phyloP scores from a whole-genome alignment of 2,113 vertebrate genomes.

The Mirounga angustirostris region DNA sequence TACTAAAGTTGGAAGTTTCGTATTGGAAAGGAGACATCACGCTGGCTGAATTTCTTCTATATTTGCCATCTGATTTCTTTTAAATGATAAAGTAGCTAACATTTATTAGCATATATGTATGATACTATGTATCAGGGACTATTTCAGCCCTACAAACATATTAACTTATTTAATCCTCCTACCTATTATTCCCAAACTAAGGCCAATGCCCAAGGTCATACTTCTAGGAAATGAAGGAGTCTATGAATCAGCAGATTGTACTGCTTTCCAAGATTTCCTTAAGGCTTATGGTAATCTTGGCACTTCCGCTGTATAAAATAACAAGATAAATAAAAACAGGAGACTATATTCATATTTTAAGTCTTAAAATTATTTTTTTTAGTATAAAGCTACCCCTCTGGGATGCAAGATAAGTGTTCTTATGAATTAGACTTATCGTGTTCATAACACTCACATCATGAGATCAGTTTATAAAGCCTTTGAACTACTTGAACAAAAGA shows the following conservation, averaged over 20 bases:
- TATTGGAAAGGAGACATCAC: constrained; percentile 21
- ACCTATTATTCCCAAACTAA: constrained; percentile 45
- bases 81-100: constrained; percentile 59
- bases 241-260: background rate
- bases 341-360: constrained; percentile 36
- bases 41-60: constrained; percentile 51
- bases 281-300: constrained; percentile 11
- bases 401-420: constrained; percentile 27
- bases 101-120: constrained; percentile 34
- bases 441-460: constrained; percentile 55
- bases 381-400: constrained; percentile 49
- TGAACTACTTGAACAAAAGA: constrained; percentile 66
- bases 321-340: constrained; percentile 59
- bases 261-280: constrained; percentile 12
- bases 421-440: constrained; percentile 32
- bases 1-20: constrained; percentile 4
- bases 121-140: background rate
- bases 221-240: constrained; percentile 14
- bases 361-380: constrained; percentile 13
- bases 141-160: background rate
- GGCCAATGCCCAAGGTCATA: background rate
- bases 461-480: constrained; percentile 57
- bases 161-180: background rate
- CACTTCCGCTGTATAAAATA: constrained; percentile 14
- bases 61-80: constrained; percentile 32